Evolutionary conservation across 1,140 invertebrate genomes (phyloP).

Genomic region (Subanguina moxae): DNA sequence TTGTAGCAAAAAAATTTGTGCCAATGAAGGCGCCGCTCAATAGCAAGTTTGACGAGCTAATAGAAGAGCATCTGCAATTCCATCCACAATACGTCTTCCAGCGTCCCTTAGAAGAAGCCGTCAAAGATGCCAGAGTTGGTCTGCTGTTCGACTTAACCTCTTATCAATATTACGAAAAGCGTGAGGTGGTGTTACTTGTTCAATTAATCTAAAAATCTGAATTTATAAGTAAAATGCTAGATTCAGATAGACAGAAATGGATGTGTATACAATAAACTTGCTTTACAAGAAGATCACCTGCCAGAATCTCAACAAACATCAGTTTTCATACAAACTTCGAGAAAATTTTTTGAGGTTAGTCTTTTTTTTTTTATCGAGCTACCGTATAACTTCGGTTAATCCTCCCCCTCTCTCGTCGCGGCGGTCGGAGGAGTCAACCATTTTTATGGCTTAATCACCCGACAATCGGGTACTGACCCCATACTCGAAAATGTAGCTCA

Average conservation of each 20-base stretch:
- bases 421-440: no score
- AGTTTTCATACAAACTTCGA: slow-evolving; percentile 21
- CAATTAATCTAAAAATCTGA: no score
- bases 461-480: no score
- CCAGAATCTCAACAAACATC: slow-evolving; percentile 57
- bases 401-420: no score
- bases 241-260: slow-evolving; percentile 66
- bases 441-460: no score
- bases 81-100: slow-evolving; percentile 43
- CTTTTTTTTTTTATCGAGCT: no score
- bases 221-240: no score
- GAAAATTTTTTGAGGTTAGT: no score
- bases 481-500: no score
- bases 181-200: slow-evolving; percentile 75
- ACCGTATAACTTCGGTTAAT: no score
- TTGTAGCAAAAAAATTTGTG: no score
- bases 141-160: slow-evolving; percentile 95
- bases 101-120: slow-evolving; percentile 8
- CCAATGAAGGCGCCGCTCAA: slow-evolving; percentile 36
- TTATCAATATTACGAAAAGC: slow-evolving; percentile 79
- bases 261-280: slow-evolving; percentile 68
- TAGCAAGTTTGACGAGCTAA: slow-evolving; percentile 44
- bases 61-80: slow-evolving; percentile 42
- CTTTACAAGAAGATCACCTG: slow-evolving; percentile 54
- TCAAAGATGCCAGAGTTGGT: slow-evolving; percentile 70